Percentiles rank a stretch among this genome's conserved stretches.
Evolutionary conservation across 2,888 invertebrate species (phyloP).

Genomic region (Neoitamus cyanurus): DNA sequence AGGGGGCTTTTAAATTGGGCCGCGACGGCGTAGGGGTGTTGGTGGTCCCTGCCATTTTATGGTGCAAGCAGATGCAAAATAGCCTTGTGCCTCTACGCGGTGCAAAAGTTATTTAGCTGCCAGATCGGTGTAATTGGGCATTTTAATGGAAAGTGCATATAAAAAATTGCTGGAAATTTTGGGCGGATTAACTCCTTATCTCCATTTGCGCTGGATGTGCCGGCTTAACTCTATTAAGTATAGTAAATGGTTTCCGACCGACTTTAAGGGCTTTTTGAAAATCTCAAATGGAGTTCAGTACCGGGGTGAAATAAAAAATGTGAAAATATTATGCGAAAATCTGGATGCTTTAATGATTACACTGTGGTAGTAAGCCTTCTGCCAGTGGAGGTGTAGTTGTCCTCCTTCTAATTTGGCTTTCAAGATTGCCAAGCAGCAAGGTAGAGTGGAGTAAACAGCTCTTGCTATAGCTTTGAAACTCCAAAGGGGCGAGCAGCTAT

Average conservation of each 20-base stretch:
- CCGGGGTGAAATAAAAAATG: neutral
- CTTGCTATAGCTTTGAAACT: too few relatives aligned
- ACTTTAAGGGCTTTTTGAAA: neutral
- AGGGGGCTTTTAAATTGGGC: neutral
- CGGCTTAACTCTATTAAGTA: constrained; percentile 6
- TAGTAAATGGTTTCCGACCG: neutral
- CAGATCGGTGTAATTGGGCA: constrained; percentile 1
- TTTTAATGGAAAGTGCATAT: constrained; percentile 23
- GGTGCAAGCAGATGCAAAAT: neutral
- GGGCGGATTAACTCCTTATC: constrained; percentile 23
- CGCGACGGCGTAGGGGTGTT: neutral
- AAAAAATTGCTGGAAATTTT: neutral
- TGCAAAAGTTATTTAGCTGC: neutral
- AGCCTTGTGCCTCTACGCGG: neutral
- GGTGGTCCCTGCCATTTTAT: constrained; percentile 4
- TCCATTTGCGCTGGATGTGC: constrained; percentile 4
- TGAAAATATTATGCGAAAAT: neutral
- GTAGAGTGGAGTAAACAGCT: too few relatives aligned
- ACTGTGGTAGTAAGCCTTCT: too few relatives aligned
- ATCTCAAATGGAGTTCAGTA: neutral
- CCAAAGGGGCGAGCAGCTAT: too few relatives aligned
- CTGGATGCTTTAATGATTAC: too few relatives aligned
- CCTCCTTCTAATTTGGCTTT: too few relatives aligned
- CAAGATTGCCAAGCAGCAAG: too few relatives aligned
- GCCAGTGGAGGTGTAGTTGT: too few relatives aligned